Evolutionary conservation across 1,140 invertebrate species (phyloP).

Genomic region (Phymorhynchus buccinoides): DNA sequence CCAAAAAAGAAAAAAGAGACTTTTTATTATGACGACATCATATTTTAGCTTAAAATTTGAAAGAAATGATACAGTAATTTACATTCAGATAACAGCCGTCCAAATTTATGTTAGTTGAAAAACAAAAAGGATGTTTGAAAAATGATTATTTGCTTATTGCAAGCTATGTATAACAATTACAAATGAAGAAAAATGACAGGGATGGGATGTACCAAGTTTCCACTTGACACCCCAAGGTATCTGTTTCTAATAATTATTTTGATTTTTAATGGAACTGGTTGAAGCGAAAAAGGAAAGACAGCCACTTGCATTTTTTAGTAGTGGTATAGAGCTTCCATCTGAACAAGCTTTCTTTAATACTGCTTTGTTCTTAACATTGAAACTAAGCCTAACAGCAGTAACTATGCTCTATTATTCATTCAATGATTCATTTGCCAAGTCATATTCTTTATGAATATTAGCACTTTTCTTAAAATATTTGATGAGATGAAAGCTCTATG

Average conservation of each 20-base stretch:
- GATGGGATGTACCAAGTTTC: too few species aligned
- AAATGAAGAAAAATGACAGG: too few species aligned
- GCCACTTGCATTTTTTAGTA: not conserved
- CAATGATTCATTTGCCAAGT: not conserved
- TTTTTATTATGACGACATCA: too few species aligned
- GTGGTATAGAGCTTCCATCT: conserved; percentile 18
- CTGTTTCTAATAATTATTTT: not conserved
- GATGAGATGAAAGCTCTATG: not conserved
- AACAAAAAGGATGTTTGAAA: too few species aligned
- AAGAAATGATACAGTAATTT: too few species aligned
- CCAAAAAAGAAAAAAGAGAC: too few species aligned
- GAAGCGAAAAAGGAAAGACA: not conserved
- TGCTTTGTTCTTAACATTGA: not conserved
- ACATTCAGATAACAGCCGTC: too few species aligned
- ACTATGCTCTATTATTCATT: not conserved
- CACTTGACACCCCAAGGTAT: too few species aligned
- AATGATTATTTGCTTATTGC: too few species aligned
- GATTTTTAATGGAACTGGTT: not conserved
- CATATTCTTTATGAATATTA: not conserved
- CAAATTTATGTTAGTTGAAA: too few species aligned
- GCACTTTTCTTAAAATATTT: not conserved
- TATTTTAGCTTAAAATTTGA: too few species aligned
- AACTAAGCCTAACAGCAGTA: not conserved
- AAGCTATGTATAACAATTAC: too few species aligned
- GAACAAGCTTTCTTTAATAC: not conserved